phyloP scores from a whole-genome alignment of 2,113 vertebrate species.

The Thunnus thynnus region DNA sequence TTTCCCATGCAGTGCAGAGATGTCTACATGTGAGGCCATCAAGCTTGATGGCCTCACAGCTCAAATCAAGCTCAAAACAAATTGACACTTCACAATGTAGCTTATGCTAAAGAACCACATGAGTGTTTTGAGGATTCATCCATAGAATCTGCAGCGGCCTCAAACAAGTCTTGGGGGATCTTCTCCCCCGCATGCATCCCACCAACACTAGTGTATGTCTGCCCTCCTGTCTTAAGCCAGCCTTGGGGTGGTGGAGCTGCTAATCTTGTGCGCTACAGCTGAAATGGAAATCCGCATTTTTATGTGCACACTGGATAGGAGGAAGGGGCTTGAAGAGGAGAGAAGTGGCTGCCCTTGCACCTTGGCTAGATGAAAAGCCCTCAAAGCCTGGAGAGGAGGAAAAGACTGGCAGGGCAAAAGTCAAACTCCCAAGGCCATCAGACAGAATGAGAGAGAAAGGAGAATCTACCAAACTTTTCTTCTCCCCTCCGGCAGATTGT shows the following conservation, averaged over 20 bases:
- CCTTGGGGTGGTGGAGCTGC: constrained; percentile 76
- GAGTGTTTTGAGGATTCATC: constrained; percentile 68
- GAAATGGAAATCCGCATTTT: constrained; percentile 81
- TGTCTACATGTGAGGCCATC: constrained; percentile 48
- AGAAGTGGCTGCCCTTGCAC: constrained; percentile 82
- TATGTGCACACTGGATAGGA: constrained; percentile 49
- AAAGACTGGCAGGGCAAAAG: constrained; percentile 82
- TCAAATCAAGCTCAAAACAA: constrained; percentile 13
- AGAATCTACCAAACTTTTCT: constrained; percentile 76
- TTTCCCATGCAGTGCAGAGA: not conserved
- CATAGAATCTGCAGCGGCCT: constrained; percentile 65
- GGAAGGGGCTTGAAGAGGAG: constrained; percentile 66
- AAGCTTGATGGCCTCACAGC: constrained; percentile 36
- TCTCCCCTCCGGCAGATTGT: constrained; percentile 72
- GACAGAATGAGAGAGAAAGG: constrained; percentile 41
- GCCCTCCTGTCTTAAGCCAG: constrained; percentile 77
- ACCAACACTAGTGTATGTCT: constrained; percentile 73
- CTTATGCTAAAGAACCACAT: constrained; percentile 61
- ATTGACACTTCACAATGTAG: constrained; percentile 58
- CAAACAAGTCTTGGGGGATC: constrained; percentile 73
- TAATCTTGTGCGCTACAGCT: constrained; percentile 71
- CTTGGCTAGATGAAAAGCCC: constrained; percentile 83
- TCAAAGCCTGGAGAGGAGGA: constrained; percentile 79
- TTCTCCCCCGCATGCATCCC: constrained; percentile 74
- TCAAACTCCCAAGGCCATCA: constrained; percentile 79